A percentile compares a stretch with the other conserved stretches of the same genome.
Evolutionary conservation across 2,888 invertebrate species (phyloP).

Genomic region (Pheosia gnoma): DNA sequence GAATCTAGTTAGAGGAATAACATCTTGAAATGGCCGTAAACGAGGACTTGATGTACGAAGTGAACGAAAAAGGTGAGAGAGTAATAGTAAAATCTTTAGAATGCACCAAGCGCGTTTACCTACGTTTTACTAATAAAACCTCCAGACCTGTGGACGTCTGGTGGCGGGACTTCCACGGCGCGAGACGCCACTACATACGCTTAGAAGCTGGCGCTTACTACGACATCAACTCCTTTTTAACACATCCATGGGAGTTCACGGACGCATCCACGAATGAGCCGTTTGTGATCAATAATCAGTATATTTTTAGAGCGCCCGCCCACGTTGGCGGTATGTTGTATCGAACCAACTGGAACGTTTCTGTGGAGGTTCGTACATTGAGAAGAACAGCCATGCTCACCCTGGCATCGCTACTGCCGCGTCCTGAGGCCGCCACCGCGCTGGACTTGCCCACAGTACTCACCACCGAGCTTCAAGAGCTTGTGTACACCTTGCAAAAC

Average conservation of each 20-base stretch:
- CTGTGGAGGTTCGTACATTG: conserved; percentile 79
- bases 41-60: conserved; percentile 57
- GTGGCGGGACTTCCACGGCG: conserved; percentile 91
- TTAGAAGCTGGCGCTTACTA: conserved; percentile 82
- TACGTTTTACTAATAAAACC: conserved; percentile 68
- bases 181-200: conserved; percentile 83
- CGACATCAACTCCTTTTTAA: conserved; percentile 90
- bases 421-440: conserved; percentile 53
- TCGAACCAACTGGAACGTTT: conserved; percentile 78
- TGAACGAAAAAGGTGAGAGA: conserved; percentile 59
- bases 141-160: conserved; percentile 83
- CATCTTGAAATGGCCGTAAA: conserved; percentile 37
- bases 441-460: conserved; percentile 74
- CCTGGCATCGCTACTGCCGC: conserved; percentile 63
- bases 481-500: conserved; percentile 33
- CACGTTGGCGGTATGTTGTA: conserved; percentile 59
- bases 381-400: conserved; percentile 70
- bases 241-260: conserved; percentile 94
- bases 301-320: conserved; percentile 72
- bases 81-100: conserved; percentile 62
- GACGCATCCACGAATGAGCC: conserved; percentile 88
- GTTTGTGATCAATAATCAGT: conserved; percentile 80
- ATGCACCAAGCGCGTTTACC: conserved; percentile 53
- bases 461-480: conserved; percentile 58
- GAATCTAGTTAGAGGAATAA: not conserved